Conservation (phyloP, 2,113 vertebrate genomes). For the Anseranas semipalmata region DNA sequence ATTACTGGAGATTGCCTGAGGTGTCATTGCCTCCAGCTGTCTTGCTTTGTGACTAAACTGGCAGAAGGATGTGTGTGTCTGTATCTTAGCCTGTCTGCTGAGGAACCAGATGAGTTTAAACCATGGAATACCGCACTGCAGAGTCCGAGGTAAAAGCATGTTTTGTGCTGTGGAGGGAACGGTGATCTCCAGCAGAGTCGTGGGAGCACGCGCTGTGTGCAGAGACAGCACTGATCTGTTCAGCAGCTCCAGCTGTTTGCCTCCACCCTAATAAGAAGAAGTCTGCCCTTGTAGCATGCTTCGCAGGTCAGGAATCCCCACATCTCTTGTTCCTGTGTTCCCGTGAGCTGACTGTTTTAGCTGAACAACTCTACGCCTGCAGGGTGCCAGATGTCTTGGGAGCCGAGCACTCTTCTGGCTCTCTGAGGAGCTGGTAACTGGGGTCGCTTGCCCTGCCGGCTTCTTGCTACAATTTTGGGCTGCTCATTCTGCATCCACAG, state of each 20-base stretch:
- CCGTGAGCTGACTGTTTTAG: background rate
- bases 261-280: background rate
- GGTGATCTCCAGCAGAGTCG: background rate
- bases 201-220: rapidly evolving
- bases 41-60: background rate
- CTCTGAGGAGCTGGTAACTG: background rate
- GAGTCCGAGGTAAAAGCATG: background rate
- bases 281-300: background rate
- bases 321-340: background rate
- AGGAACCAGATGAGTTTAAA: background rate
- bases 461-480: background rate
- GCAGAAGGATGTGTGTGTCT: background rate
- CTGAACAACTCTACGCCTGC: background rate
- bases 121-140: background rate
- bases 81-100: background rate
- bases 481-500: background rate
- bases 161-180: background rate
- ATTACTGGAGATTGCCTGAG: background rate
- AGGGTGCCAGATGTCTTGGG: background rate
- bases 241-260: background rate
- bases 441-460: background rate
- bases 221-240: background rate
- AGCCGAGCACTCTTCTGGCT: background rate
- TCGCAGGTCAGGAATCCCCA: background rate
- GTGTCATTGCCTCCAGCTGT: background rate